Percentiles rank a stretch among this genome's conserved stretches.
phyloP scores from a whole-genome alignment of 2,113 vertebrate species.

The Lycaon pictus region DNA sequence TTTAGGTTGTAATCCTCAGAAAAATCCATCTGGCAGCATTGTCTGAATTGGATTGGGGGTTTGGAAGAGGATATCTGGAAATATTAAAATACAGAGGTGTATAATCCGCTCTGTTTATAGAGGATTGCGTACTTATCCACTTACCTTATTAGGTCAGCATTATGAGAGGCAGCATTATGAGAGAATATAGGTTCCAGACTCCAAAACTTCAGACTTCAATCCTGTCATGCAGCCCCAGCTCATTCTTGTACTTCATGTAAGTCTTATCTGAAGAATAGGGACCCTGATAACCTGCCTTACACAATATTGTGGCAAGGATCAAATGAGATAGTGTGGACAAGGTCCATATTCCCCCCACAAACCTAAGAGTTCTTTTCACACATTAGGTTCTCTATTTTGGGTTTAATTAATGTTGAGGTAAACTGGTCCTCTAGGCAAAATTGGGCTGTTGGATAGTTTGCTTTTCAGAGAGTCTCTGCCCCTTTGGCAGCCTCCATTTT shows the following conservation, averaged over 20 bases:
- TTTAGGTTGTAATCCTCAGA: background rate
- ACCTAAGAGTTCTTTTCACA: background rate
- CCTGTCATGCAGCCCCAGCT: background rate
- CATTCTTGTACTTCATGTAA: background rate
- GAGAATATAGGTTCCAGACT: background rate
- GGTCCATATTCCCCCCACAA: background rate
- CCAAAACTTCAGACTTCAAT: background rate
- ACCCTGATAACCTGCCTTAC: background rate
- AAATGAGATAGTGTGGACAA: background rate
- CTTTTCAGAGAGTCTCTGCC: background rate
- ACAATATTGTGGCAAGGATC: background rate
- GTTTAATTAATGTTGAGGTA: background rate
- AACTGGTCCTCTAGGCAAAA: background rate
- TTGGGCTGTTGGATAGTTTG: background rate
- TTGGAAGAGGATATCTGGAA: background rate
- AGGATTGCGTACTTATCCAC: background rate
- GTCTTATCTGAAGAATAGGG: background rate
- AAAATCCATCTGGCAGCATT: background rate
- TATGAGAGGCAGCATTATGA: too few relatives aligned
- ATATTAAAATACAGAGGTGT: background rate
- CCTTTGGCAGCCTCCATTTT: background rate
- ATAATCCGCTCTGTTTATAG: background rate
- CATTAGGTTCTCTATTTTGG: background rate
- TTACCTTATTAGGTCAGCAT: background rate
- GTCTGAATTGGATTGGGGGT: background rate